Percentiles rank a stretch among this genome's conserved stretches.
Evolutionary conservation across 2,888 invertebrate genomes (phyloP).

Genomic region (Hirtodrosophila duncani): DNA sequence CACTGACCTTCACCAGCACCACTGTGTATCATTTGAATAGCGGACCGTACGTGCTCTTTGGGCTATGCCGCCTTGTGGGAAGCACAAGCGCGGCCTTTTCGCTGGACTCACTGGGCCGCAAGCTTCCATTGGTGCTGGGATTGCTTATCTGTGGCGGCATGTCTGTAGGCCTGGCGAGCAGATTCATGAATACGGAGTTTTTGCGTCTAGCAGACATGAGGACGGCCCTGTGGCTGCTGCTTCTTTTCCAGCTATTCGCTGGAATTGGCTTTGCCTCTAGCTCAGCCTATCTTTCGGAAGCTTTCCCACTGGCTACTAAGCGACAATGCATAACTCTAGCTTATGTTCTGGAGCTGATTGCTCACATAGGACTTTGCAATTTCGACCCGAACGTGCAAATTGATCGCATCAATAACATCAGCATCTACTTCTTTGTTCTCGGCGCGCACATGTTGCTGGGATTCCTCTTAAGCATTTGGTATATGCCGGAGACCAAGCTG

Average conservation of each 20-base stretch:
- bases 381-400: conserved; percentile 17
- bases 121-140: conserved; percentile 51
- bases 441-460: conserved; percentile 53
- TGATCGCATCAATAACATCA: neutral
- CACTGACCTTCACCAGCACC: conserved; percentile 46
- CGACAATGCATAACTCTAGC: conserved; percentile 57
- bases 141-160: conserved; percentile 50
- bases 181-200: conserved; percentile 40
- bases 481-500: conserved; percentile 73
- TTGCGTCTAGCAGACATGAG: conserved; percentile 26
- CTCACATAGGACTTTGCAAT: conserved; percentile 52
- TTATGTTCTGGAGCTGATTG: conserved; percentile 58
- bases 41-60: conserved; percentile 57
- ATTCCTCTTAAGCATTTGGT: conserved; percentile 45
- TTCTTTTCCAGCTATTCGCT: conserved; percentile 61
- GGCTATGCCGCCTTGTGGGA: conserved; percentile 57
- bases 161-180: conserved; percentile 55
- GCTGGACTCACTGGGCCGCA: conserved; percentile 65
- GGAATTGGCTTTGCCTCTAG: conserved; percentile 62
- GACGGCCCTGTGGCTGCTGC: conserved; percentile 52
- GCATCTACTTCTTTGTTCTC: conserved; percentile 51
- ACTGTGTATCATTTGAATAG: conserved; percentile 51
- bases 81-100: conserved; percentile 41
- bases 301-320: conserved; percentile 69
- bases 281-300: conserved; percentile 71